Percentiles rank a stretch among this genome's conserved stretches.
phyloP scores from a whole-genome alignment of 2,888 invertebrate genomes.

The Operophtera brumata region DNA sequence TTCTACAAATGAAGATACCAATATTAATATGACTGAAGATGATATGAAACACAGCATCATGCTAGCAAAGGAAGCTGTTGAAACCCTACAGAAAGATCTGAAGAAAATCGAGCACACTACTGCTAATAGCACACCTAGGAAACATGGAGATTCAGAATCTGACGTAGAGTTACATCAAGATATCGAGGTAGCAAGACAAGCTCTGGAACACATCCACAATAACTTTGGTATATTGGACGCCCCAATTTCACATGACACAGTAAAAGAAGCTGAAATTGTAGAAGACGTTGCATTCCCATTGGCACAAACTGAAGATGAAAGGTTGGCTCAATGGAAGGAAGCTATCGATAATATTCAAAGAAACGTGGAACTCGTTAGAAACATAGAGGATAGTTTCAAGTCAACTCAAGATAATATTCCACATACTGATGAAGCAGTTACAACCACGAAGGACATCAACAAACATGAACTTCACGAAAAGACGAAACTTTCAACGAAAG shows the following conservation, averaged over 20 bases:
- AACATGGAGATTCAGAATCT: conserved; percentile 40
- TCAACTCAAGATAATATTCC: conserved; percentile 13
- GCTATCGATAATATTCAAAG: conserved; percentile 56
- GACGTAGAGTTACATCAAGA: conserved; percentile 58
- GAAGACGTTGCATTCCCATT: conserved; percentile 39
- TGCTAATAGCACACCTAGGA: conserved; percentile 36
- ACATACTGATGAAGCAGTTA: conserved; percentile 8
- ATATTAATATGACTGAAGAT: conserved; percentile 43
- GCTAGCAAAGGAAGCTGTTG: conserved; percentile 68
- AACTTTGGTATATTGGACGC: conserved; percentile 56
- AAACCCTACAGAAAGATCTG: conserved; percentile 60
- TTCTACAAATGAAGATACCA: conserved; percentile 35
- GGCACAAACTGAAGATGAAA: conserved; percentile 51
- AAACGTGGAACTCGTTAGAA: conserved; percentile 57
- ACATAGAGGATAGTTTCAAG: conserved; percentile 65
- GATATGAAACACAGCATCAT: conserved; percentile 64
- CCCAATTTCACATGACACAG: conserved; percentile 43
- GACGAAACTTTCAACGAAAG: conserved; percentile 16
- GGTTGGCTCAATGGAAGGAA: conserved; percentile 64
- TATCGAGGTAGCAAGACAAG: conserved; percentile 59
- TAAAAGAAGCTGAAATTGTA: conserved; percentile 40
- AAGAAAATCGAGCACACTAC: conserved; percentile 50
- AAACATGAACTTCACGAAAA: conserved; percentile 10
- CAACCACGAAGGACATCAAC: background rate
- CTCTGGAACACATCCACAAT: conserved; percentile 57